Percentiles rank a stretch among this genome's conserved stretches.
These are phyloP conservation scores for Hemibagrus wyckioides DNA, from an alignment of 2,113 vertebrate genomes.

Conservation along the genomic window DNA sequence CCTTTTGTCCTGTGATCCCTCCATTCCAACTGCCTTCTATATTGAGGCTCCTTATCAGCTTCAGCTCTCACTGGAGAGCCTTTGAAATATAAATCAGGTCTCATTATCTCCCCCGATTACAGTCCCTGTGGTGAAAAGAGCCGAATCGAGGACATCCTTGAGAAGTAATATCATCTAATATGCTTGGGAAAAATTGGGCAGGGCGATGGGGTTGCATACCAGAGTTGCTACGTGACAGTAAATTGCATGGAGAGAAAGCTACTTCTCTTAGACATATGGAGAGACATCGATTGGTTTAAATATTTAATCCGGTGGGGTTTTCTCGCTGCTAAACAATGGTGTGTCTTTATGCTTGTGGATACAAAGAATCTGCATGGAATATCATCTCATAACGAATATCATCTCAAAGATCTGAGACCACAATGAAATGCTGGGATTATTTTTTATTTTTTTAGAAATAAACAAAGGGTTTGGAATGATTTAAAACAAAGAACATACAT, in stretches of 20 bases:
- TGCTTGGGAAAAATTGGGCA: conserved; percentile 47
- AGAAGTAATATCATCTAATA: conserved; percentile 70
- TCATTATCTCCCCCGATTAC: conserved; percentile 72
- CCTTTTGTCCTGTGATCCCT: conserved; percentile 46
- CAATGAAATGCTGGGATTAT: neutral
- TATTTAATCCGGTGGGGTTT: conserved; percentile 38
- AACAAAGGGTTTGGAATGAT: neutral
- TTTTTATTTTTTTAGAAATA: neutral
- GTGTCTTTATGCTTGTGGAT: conserved; percentile 18
- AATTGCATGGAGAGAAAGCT: conserved; percentile 24
- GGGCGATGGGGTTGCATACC: conserved; percentile 42
- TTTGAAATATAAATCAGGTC: conserved; percentile 69
- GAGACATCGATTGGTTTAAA: conserved; percentile 40
- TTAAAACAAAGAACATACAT: neutral
- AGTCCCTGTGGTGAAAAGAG: conserved; percentile 73
- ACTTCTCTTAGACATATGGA: conserved; percentile 22
- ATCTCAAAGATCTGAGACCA: neutral
- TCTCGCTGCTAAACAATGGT: conserved; percentile 5
- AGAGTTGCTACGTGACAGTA: conserved; percentile 24
- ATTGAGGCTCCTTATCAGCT: conserved; percentile 61
- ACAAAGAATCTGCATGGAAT: neutral
- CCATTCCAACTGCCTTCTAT: conserved; percentile 48
- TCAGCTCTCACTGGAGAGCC: conserved; percentile 52
- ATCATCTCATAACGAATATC: too few species aligned
- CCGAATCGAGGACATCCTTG: conserved; percentile 75